Conservation (phyloP, 2,113 vertebrate genomes). For the Falcunculus frontatus region DNA sequence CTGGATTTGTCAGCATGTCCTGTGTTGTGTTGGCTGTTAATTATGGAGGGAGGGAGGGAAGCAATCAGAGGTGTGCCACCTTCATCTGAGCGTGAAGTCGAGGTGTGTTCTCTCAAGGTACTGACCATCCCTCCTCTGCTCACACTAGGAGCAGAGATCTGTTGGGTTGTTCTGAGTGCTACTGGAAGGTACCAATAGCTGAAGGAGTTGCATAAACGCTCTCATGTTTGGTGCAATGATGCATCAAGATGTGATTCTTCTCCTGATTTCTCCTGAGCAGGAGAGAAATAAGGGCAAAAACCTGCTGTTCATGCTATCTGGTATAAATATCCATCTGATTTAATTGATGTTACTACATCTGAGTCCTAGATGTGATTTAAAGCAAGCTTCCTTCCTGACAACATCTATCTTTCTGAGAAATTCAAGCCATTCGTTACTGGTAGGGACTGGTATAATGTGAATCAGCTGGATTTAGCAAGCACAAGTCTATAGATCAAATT, state of each 20-base stretch:
- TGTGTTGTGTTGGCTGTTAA: neutral
- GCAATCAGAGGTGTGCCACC: fast-evolving
- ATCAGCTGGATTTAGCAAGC: neutral
- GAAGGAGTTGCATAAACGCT: neutral
- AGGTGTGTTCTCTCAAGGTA: too few relatives aligned
- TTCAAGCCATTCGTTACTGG: neutral
- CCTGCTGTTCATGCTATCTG: neutral
- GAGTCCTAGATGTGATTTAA: neutral
- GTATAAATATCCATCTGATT: neutral
- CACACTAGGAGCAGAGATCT: fast-evolving
- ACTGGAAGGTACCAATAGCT: fast-evolving
- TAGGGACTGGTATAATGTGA: neutral
- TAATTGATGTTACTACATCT: neutral
- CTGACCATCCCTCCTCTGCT: neutral
- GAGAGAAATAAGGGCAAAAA: neutral
- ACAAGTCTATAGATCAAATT: neutral
- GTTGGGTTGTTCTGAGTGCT: neutral
- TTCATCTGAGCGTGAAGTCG: fast-evolving
- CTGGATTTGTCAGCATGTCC: neutral
- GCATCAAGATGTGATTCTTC: neutral
- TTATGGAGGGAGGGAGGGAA: neutral
- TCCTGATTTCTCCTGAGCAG: neutral
- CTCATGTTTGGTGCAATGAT: neutral
- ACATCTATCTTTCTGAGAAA: neutral
- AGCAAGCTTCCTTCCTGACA: neutral